These are phyloP conservation scores for Adelognathus sp. DNA, from an alignment of 2,888 invertebrate species.

Conservation along the genomic window DNA sequence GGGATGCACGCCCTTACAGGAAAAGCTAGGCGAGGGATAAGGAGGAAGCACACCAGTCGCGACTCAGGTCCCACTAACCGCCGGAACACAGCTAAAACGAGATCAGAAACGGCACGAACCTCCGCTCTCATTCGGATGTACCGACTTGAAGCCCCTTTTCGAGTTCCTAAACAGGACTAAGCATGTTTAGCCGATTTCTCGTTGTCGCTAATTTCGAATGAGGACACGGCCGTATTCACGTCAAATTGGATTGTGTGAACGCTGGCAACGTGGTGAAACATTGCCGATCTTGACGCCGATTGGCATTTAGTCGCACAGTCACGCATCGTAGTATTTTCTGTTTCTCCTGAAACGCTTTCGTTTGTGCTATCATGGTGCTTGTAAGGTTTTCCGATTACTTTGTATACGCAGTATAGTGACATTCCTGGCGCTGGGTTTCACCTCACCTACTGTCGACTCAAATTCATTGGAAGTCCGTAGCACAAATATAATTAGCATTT, in stretches of 20 bases:
- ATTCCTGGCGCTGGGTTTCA: too few relatives aligned
- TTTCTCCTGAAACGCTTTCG: neutral
- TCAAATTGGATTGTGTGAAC: conserved; percentile 12
- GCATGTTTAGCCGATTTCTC: neutral
- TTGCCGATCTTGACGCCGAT: neutral
- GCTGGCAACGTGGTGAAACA: neutral
- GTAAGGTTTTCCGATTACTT: too few relatives aligned
- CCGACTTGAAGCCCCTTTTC: conserved; percentile 33
- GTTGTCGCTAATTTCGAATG: conserved; percentile 47
- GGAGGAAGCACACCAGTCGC: neutral
- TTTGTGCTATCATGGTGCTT: too few relatives aligned
- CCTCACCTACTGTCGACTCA: too few relatives aligned
- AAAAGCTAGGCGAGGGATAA: neutral
- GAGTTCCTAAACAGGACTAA: conserved; percentile 26
- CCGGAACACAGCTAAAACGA: conserved; percentile 4
- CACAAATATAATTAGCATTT: too few relatives aligned
- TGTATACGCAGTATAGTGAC: too few relatives aligned
- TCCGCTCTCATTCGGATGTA: conserved; percentile 45
- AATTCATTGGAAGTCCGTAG: too few relatives aligned
- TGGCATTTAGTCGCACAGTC: neutral
- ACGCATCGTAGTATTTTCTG: neutral
- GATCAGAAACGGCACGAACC: conserved; percentile 22
- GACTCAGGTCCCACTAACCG: conserved; percentile 9
- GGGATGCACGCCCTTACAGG: conserved; percentile 3
- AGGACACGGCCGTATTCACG: conserved; percentile 11